Evolutionary conservation across 1,140 invertebrate species (phyloP).

Genomic region (Bombyx mandarina): DNA sequence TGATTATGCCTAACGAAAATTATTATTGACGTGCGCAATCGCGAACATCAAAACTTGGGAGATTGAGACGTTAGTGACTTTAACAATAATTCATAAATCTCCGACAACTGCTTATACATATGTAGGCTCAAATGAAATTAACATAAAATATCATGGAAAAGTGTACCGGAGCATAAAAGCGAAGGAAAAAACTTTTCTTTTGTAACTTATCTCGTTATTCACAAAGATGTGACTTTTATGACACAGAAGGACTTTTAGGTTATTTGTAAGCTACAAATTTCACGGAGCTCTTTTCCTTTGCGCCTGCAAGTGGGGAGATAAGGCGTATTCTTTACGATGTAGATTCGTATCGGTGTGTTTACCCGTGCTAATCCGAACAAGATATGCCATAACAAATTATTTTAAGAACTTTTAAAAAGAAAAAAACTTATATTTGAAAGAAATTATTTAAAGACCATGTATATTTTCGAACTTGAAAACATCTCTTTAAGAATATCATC

Average conservation of each 20-base stretch:
- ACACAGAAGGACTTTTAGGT: conserved; percentile 42
- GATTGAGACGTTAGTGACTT: neutral
- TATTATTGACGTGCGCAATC: too few relatives aligned
- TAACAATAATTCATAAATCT: conserved; percentile 5
- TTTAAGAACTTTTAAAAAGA: too few relatives aligned
- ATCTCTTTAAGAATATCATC: too few relatives aligned
- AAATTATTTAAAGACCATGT: too few relatives aligned
- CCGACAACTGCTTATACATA: conserved; percentile 23
- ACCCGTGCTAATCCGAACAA: neutral
- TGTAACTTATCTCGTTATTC: conserved; percentile 55
- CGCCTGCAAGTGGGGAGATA: conserved; percentile 12
- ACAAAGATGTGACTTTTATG: conserved; percentile 58
- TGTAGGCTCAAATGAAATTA: conserved; percentile 42
- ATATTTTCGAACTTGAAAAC: too few relatives aligned
- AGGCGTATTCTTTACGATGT: conserved; percentile 11
- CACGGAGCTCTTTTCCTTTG: conserved; percentile 20
- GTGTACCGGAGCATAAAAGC: conserved; percentile 40
- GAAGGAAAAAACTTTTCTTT: conserved; percentile 35
- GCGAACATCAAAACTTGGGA: too few relatives aligned
- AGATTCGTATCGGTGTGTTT: conserved; percentile 14
- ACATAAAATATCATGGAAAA: conserved; percentile 46
- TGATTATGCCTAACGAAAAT: too few relatives aligned
- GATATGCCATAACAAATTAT: too few relatives aligned
- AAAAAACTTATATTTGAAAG: too few relatives aligned
- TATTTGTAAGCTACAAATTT: conserved; percentile 45